These are phyloP conservation scores for Deilephila porcellus DNA, from an alignment of 2,888 invertebrate species.

Conservation along the genomic window DNA sequence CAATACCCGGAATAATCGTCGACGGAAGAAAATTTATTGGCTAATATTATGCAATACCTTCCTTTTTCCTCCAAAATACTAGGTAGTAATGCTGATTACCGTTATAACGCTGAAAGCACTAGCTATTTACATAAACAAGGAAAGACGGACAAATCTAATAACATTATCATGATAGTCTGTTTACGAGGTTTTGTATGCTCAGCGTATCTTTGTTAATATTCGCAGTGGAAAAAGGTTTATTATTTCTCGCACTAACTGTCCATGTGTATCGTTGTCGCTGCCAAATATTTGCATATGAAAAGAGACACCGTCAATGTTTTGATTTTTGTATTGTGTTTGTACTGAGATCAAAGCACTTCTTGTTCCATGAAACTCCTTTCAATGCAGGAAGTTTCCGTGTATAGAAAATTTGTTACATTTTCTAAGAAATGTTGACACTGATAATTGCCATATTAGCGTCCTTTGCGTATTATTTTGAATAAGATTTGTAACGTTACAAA, in stretches of 20 bases:
- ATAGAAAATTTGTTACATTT: background rate
- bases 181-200: background rate
- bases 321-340: constrained; percentile 57
- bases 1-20: too few relatives aligned
- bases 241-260: constrained; percentile 46
- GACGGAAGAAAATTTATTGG: too few relatives aligned
- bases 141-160: background rate
- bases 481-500: too few relatives aligned
- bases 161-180: background rate
- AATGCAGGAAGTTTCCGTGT: constrained; percentile 39
- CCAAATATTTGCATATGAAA: constrained; percentile 75
- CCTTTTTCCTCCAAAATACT: background rate
- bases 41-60: background rate
- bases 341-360: constrained; percentile 19
- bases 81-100: background rate
- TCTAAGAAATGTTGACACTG: background rate
- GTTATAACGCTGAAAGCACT: background rate
- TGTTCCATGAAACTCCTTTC: constrained; percentile 44
- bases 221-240: background rate
- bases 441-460: background rate
- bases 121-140: background rate
- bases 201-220: background rate
- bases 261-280: constrained; percentile 61
- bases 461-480: background rate
- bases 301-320: constrained; percentile 70